Base-by-base conservation (phyloP, 2,113 vertebrate genomes). In the Dromaius novaehollandiae region DNA sequence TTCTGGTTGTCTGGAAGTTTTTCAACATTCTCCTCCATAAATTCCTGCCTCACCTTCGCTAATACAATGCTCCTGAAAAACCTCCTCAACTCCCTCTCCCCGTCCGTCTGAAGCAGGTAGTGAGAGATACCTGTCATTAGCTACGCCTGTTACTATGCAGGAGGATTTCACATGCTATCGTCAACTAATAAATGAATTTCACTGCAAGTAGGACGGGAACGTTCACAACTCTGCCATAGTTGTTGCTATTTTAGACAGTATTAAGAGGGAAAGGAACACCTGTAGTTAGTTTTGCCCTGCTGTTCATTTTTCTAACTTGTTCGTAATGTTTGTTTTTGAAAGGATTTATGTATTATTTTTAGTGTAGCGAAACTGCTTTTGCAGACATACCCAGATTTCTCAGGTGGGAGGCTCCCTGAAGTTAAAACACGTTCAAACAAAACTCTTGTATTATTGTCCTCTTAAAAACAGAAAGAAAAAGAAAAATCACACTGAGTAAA, bases 361-460 rank as follows among this genome's bases (percentile, higher is more conserved):
- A 89, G 74, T 48, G 76, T 32, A 95, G 85, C 66, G 73, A 74
- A 95, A 94, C 84, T 76, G 83, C 82, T 91, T 92, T 79, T 88
- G 81, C 80, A 92, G 46, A 93, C 98, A 4, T 98, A 99, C 99
- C 99, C 99, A 63, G 99, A 99, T 95, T 99, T 99, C 96, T 99
- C 99, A 91, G 99, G 98, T 82, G 99, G 99, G 97, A 99, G 98
- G 96, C 99, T 99, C 97, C 99, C 99, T 89, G 99, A 99, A 83
- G 99, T 99, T 97, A 99, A 98, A 97, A 99, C 99, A 50, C 99
- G 98, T 97, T 99, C 99, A 98, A 99, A 99, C 97, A 99, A 98
- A 97, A 99, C 99, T 97, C 99, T 98, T 36, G 99, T 99, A 98
- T 99, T 99, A 98, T 99, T 99, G 97, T 99, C 99, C 99, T 99